Percentiles rank a stretch among this genome's conserved stretches.
Conservation (phyloP, 2,113 vertebrate genomes). For the Phoenicopterus ruber region DNA sequence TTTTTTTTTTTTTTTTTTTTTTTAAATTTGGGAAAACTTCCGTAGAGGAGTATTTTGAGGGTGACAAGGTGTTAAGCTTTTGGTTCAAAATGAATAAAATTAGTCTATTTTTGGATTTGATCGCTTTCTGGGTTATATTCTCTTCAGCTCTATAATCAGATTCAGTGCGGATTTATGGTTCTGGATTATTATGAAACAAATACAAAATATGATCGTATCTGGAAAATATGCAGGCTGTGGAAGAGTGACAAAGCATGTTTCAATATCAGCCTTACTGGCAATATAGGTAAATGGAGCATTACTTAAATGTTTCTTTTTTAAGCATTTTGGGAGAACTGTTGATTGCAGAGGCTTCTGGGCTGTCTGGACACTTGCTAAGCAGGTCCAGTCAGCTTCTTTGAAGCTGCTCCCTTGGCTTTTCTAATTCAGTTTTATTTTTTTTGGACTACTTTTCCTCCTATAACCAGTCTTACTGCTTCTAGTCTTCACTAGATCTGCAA, state of each 20-base stretch:
- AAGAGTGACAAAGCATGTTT: not conserved
- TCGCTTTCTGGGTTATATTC: not conserved
- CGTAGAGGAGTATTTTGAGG: fast-evolving
- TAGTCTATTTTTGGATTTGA: not conserved
- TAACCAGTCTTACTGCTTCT: not conserved
- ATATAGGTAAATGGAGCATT: not conserved
- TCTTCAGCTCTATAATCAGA: not conserved
- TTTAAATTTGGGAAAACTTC: not conserved
- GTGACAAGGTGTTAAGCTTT: not conserved
- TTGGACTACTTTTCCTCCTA: fast-evolving
- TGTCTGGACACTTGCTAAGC: not conserved
- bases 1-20: too few species aligned
- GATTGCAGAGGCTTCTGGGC: not conserved
- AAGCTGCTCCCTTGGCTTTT: not conserved
- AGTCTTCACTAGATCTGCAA: not conserved
- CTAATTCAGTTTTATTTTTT: not conserved
- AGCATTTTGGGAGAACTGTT: not conserved
- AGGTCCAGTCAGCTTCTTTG: not conserved
- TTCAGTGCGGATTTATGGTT: not conserved
- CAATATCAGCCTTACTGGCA: not conserved
- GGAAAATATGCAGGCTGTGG: not conserved
- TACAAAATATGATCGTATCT: not conserved
- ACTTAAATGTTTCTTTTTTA: not conserved
- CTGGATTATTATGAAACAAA: not conserved
- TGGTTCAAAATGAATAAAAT: not conserved